phyloP scores from a whole-genome alignment of 1,140 invertebrate species.

The Zaprionus vittiger region DNA sequence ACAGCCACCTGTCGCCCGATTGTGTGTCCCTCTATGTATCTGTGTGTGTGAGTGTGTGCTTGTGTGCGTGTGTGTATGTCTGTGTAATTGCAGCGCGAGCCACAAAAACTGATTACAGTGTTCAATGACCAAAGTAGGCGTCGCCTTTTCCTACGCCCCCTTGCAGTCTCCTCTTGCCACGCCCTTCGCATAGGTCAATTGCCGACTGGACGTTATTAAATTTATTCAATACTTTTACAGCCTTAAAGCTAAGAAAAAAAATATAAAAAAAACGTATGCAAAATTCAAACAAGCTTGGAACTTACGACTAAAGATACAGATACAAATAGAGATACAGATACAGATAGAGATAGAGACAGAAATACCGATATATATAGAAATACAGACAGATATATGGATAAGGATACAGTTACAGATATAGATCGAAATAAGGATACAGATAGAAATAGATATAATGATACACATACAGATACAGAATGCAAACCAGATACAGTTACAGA shows the following conservation, averaged over 20 bases:
- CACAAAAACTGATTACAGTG: conserved; percentile 68
- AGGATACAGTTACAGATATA: too few relatives aligned
- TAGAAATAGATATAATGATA: too few relatives aligned
- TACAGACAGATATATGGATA: neutral
- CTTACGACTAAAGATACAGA: conserved; percentile 24
- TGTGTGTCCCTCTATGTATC: neutral
- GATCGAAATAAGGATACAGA: too few relatives aligned
- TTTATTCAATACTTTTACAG: conserved; percentile 77
- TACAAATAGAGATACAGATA: neutral
- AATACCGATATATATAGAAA: neutral
- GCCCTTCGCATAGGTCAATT: conserved; percentile 6
- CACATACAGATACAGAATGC: too few relatives aligned
- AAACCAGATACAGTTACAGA: too few relatives aligned
- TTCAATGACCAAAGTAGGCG: conserved; percentile 45
- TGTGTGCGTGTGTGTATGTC: conserved; percentile 35
- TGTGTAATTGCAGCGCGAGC: conserved; percentile 62
- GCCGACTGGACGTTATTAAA: conserved; percentile 62
- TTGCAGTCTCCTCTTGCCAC: neutral
- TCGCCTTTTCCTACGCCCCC: conserved; percentile 18
- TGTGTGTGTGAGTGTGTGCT: neutral
- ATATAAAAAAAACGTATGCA: conserved; percentile 23
- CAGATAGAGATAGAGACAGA: neutral
- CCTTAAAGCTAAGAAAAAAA: conserved; percentile 64
- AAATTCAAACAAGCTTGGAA: conserved; percentile 34
- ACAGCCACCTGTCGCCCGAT: conserved; percentile 1